Conservation (phyloP, 2,797 vertebrate genomes). For the Acanthiza pusilla region DNA sequence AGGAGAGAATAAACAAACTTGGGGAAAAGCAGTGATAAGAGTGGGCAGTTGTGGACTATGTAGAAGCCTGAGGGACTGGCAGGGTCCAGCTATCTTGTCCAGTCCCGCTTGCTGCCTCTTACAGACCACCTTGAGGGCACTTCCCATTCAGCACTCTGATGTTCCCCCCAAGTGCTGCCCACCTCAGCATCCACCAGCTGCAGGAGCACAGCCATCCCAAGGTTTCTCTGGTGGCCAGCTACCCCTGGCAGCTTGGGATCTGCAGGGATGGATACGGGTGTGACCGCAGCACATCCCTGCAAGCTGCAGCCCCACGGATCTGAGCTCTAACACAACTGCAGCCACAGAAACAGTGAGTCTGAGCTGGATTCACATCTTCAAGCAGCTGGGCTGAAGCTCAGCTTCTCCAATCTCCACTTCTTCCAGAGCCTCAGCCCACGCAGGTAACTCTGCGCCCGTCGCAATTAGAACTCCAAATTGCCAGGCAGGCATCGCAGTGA, state of each 20-base stretch:
- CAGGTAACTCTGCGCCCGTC: background rate
- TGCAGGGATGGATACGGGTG: background rate
- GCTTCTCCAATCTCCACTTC: background rate
- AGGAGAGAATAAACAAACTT: background rate
- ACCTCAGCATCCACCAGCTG: background rate
- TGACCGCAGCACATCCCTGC: background rate
- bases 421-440: background rate
- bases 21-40: background rate
- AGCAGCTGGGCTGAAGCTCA: background rate
- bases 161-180: rapidly evolving
- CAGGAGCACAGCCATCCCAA: rapidly evolving
- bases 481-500: background rate
- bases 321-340: background rate
- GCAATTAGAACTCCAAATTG: background rate
- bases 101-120: background rate
- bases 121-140: background rate
- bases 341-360: background rate
- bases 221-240: background rate
- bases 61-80: background rate
- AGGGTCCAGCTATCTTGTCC: background rate
- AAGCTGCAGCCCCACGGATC: rapidly evolving
- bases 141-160: background rate
- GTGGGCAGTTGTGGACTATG: background rate
- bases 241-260: background rate
- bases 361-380: background rate